Evolutionary conservation across 2,888 invertebrate genomes (phyloP).

Genomic region (Escarpia spicata): DNA sequence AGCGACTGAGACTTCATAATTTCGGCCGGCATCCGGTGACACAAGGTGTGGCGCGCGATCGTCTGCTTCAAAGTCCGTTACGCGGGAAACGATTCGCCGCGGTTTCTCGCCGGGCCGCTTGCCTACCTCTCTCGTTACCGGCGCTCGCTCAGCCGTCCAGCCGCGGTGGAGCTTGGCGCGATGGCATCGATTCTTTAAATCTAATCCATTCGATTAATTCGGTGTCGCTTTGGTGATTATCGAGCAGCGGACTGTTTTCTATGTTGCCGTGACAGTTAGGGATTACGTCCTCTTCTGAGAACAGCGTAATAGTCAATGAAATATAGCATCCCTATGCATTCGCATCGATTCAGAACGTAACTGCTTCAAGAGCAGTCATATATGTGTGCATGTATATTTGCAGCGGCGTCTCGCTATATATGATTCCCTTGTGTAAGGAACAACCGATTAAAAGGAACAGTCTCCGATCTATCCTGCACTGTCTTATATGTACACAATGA

Average conservation of each 20-base stretch:
- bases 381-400: no score
- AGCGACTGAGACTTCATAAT: not conserved
- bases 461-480: not conserved
- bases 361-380: not conserved
- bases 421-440: not conserved
- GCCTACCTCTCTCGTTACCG: not conserved
- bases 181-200: not conserved
- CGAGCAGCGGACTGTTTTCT: not conserved
- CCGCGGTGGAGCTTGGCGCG: not conserved
- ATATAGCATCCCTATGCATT: not conserved
- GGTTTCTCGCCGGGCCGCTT: not conserved
- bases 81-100: conserved; percentile 5
- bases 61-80: conserved; percentile 10
- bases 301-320: not conserved
- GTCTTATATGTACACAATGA: not conserved
- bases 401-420: not conserved
- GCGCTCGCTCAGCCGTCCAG: not conserved
- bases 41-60: conserved; percentile 3
- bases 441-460: not conserved
- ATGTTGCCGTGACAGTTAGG: not conserved
- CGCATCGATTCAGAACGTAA: not conserved
- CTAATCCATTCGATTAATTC: conserved; percentile 13
- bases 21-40: not conserved
- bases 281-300: not conserved
- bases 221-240: not conserved